Evolutionary conservation across 2,797 vertebrate genomes (phyloP), one percentile per base, ranked within the genome.

Genomic region (Rhabdomys pumilio): DNA sequence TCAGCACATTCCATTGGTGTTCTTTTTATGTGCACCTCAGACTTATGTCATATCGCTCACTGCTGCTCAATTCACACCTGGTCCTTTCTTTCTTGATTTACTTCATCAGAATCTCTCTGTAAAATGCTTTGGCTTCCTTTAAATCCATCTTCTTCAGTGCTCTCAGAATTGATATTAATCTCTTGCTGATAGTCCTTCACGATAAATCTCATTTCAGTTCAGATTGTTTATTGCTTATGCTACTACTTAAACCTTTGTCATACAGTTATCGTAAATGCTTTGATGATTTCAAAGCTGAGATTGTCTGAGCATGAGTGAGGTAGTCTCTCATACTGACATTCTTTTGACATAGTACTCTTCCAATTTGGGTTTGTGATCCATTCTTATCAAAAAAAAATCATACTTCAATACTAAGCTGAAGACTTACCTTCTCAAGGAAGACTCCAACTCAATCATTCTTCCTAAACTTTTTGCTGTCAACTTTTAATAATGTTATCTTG

Each of bases 141-240:
- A 67, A 90, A 89, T 61, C 14, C 24, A 31, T 57, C 10, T 24
- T 90, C 24, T 53, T 90, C 76, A 57, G 15, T 84, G 53, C 12
- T 77, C 75, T 34, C 57, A 22, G 88, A 79, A 26, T 59, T 59
- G 44, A 89, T 85, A 85, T 76, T 9, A 89, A 87, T 73, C 44
- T 53, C 20, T 53, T 80, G 2, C 72, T 91, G 77, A 47, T 29
- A 90, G 50, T 73, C 26, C 47, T 79, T 89, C 67, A 8, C 26
- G 87, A 47, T 59, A 90, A 79, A 61, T 2, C 15, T 38, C 22
- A 67, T 89, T 95, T 85, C 20, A 57, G 20, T 55, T 82, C 31
- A 72, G 50, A 85, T 92, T 91, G 4, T 81, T 95, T 83, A 75
- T n/a, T 85, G 7, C 3, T 67, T 55, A 94, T 94, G 17, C 11